phyloP scores from a whole-genome alignment of 2,797 vertebrate species.

The Scarus forsteni region DNA sequence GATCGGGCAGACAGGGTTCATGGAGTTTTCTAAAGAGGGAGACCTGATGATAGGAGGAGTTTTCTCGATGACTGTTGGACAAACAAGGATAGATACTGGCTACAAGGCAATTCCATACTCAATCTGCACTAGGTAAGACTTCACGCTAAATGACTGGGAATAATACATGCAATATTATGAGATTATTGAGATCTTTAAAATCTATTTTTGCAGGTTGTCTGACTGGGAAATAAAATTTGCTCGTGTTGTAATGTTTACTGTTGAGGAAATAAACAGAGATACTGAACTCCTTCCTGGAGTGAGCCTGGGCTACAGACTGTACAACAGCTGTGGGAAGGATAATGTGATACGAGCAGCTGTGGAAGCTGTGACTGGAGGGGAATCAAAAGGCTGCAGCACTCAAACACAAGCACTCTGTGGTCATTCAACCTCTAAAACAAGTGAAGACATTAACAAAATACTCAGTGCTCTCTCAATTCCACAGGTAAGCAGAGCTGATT shows the following conservation, averaged over 20 bases:
- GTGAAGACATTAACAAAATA: slow-evolving; percentile 57
- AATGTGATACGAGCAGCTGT: slow-evolving; percentile 67
- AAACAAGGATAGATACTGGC: slow-evolving; percentile 26
- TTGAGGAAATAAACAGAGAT: slow-evolving; percentile 75
- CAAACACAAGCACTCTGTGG: slow-evolving; percentile 67
- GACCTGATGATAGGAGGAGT: slow-evolving; percentile 76
- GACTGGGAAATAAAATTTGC: slow-evolving; percentile 76
- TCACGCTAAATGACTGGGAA: background rate
- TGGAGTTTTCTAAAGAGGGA: slow-evolving; percentile 71
- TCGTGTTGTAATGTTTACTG: slow-evolving; percentile 72
- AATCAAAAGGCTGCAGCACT: slow-evolving; percentile 37
- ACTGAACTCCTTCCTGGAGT: slow-evolving; percentile 63
- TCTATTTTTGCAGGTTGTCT: slow-evolving; percentile 61
- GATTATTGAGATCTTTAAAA: background rate
- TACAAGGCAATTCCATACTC: slow-evolving; percentile 53
- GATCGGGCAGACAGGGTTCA: slow-evolving; percentile 64
- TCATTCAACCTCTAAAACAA: slow-evolving; percentile 73
- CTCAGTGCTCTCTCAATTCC: slow-evolving; percentile 62
- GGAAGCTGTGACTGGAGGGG: slow-evolving; percentile 59
- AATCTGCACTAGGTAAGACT: slow-evolving; percentile 65
- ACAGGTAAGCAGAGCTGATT: slow-evolving; percentile 58
- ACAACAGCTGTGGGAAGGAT: slow-evolving; percentile 66
- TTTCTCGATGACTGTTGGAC: slow-evolving; percentile 63
- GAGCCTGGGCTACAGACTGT: slow-evolving; percentile 73
- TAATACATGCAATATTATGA: background rate